Base-by-base conservation (phyloP, 2,888 invertebrate species). In the Andrena flavipes region DNA sequence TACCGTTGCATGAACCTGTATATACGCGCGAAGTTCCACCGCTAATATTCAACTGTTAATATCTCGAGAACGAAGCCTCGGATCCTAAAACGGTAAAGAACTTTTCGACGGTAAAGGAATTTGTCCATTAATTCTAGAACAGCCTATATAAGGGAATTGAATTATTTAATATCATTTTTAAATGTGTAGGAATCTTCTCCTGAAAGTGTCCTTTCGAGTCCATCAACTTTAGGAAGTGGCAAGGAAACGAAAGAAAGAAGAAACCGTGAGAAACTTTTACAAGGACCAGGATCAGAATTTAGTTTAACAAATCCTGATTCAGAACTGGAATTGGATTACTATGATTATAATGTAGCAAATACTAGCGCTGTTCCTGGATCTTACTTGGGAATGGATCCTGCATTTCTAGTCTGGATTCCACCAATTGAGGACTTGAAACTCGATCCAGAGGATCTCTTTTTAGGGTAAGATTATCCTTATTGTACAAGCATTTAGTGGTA, bases 321-420 rank as follows among this genome's bases (percentile, higher is more conserved):
- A 63, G 98, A 98, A 90, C 95, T 98, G 91, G 98, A 98, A 93
- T 95, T 98, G 85, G 98, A 98, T 92, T 98, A 98, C 91, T 98
- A 98, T 91, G 98, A 98, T 92, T 98, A 98, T 90, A 97, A 98
- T 94, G 98, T 98, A 7, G 96, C 97, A 68, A 98, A 98, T 92
- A 94, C 95, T 0, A 97, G 97, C 80, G 97, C 97, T 8, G 97
- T 97, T 16, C 98, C 98, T 1, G 98, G 98, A 26, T 98, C 97
- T 0, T 98, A 97, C 91, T 94, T 98, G 76, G 97, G 97, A 65
- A 98, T 98, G 98, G 98, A 98, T 93, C 98, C 98, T 0, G 97
- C 97, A 0, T 98, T 97, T 93, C 94, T 98, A 63, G 97, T 98
- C 0, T 98, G 97, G 97, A 97, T 98, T 85, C 98, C 98, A 6